Base-by-base conservation (phyloP, 2,888 invertebrate species). In the Drosophila lacicola region DNA sequence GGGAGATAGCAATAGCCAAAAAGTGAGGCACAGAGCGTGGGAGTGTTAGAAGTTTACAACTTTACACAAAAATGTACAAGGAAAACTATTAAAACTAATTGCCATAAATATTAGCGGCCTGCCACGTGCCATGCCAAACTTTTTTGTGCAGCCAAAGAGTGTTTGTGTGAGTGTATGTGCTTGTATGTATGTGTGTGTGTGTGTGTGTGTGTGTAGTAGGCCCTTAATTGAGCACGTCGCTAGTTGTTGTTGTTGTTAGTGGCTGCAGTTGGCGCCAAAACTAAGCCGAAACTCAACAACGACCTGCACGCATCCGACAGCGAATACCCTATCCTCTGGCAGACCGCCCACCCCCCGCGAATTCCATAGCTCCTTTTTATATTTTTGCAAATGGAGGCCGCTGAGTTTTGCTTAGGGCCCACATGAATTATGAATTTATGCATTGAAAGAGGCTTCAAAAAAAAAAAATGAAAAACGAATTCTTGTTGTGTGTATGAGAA, bases 351-450 rank as follows among this genome's bases (percentile, higher is more conserved):
- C 6, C 4, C 8, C 21, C 14, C 4, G 13, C n/a, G 1, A 39
- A 39, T 61, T 47, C 44, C 51, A 51, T 46, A 46, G 41, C 21
- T 53, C 21, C 53, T 61, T 70, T 75, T 69, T 60, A 63, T 37
- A 61, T 74, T 67, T 70, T 63, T 46, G 56, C 56, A 70, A 71
- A 74, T 78, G 72, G 68, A 58, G 64, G 66, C 58, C 56, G 61
- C 61, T 53, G 67, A 67, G 66, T 64, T 79, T 61, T 77, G 68
- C 64, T 67, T 70, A 56, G 66, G 72, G 58, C 60, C 56, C 70
- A 69, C 72, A 86, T 87, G 88, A 87, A 86, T 87, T 88, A 87
- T 86, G 86, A 87, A 87, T 88, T 88, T 86, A 80, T 82, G 81
- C 81, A 86, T 86, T 82, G 88, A 83, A 81, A 85, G 76, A 63